Conservation (phyloP, 2,113 vertebrate genomes). For the Elephas maximus region DNA sequence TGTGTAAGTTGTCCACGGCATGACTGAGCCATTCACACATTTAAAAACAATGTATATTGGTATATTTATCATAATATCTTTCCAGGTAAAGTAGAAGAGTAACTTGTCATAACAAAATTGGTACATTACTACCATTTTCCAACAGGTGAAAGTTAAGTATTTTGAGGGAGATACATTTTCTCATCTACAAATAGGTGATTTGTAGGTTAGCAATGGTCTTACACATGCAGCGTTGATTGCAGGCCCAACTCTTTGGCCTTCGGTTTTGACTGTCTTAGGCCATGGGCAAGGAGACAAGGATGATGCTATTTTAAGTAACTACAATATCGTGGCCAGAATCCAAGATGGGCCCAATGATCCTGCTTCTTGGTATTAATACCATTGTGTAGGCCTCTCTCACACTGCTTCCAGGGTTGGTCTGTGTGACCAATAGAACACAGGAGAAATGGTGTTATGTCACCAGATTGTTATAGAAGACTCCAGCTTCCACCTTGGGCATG, state of each 20-base stretch:
- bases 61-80: not conserved
- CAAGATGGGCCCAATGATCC: too few relatives aligned
- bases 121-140: not conserved
- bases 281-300: not conserved
- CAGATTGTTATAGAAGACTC: not conserved
- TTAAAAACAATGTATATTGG: not conserved
- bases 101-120: not conserved
- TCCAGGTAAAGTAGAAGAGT: not conserved
- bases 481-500: not conserved
- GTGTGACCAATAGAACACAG: not conserved
- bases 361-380: not conserved
- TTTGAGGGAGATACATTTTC: not conserved
- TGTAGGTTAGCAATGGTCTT: not conserved
- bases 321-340: not conserved
- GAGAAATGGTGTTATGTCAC: not conserved
- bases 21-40: not conserved
- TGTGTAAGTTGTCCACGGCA: fast-evolving
- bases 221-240: not conserved
- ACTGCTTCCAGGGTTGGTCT: not conserved
- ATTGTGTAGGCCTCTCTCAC: not conserved
- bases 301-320: not conserved
- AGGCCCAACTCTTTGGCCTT: not conserved
- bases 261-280: not conserved
- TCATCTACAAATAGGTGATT: not conserved
- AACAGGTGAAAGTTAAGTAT: not conserved